Conservation (phyloP, 2,113 vertebrate species). For the Turdus rufiventris region DNA sequence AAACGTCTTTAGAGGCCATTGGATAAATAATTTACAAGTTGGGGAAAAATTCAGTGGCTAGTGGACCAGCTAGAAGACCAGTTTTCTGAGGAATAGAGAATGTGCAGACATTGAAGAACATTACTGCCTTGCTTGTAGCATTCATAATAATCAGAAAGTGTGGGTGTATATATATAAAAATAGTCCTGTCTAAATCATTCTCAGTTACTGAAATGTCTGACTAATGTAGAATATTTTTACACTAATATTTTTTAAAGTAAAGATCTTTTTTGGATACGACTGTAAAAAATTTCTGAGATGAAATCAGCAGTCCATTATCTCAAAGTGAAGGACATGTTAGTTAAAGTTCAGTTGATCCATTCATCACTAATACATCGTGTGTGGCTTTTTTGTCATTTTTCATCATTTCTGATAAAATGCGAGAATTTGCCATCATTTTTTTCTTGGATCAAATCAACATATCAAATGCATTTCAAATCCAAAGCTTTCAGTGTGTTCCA, state of each 20-base stretch:
- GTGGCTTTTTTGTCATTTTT: background rate
- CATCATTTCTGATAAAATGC: background rate
- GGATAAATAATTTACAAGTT: background rate
- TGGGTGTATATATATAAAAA: background rate
- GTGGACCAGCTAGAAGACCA: background rate
- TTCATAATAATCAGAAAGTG: background rate
- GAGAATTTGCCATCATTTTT: background rate
- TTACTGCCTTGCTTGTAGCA: background rate
- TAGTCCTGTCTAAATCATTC: background rate
- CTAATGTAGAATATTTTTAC: background rate
- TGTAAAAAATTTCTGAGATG: background rate
- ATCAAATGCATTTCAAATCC: background rate
- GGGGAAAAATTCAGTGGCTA: background rate
- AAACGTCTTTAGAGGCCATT: background rate
- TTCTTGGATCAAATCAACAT: background rate
- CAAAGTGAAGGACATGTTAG: background rate
- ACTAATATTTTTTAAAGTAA: background rate
- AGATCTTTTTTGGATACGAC: background rate
- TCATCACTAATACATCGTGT: background rate
- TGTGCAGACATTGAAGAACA: background rate
- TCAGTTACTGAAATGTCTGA: background rate
- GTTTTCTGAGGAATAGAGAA: background rate
- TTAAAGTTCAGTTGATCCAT: background rate
- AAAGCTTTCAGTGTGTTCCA: background rate
- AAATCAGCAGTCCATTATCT: background rate